These are phyloP conservation scores for Oscheius sp. DNA, from an alignment of 1,140 invertebrate species.

Conservation along the genomic window DNA sequence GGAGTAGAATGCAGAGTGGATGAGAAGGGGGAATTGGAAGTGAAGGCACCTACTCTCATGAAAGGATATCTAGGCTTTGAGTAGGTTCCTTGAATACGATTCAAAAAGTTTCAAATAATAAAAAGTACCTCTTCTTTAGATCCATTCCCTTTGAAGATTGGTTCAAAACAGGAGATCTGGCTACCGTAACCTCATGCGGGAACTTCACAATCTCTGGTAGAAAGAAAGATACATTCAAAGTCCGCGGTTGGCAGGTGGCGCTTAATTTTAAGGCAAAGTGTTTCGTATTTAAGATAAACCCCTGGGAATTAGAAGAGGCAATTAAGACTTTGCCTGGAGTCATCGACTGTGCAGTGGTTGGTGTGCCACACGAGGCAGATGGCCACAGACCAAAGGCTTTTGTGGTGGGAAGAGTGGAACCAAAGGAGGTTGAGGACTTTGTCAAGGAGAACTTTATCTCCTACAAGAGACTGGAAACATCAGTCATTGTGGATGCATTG, in stretches of 20 bases:
- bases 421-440: background rate
- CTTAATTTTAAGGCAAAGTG: background rate
- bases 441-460: conserved; percentile 10
- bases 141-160: background rate
- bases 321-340: conserved; percentile 4
- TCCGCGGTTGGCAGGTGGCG: conserved; percentile 24
- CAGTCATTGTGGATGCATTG: background rate
- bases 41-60: background rate
- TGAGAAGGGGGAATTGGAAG: background rate
- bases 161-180: background rate
- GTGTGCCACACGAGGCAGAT: background rate
- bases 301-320: conserved; percentile 17
- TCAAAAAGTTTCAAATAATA: background rate
- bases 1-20: background rate
- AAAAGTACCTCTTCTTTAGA: background rate
- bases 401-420: background rate
- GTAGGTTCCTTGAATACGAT: background rate
- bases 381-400: background rate
- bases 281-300: conserved; percentile 9
- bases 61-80: background rate
- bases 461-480: conserved; percentile 4
- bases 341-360: conserved; percentile 15
- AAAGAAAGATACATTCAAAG: conserved; percentile 23
- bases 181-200: background rate
- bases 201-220: conserved; percentile 3